Evolutionary conservation across 2,888 invertebrate species (phyloP).

Genomic region (Laspeyria flexula): DNA sequence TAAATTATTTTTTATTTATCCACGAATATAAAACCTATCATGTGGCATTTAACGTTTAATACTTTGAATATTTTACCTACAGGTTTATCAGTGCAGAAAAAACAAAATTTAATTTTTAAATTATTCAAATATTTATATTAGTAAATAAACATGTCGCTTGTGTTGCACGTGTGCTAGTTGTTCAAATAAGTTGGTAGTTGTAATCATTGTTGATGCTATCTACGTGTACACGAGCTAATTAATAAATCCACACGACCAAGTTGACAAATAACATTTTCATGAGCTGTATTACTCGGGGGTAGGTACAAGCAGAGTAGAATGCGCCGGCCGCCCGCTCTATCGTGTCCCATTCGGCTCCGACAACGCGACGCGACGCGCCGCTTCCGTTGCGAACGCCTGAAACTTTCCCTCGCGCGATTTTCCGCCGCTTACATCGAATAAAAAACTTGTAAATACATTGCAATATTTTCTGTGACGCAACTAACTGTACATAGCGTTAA

Average conservation of each 20-base stretch:
- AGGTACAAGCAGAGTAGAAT: conserved; percentile 40
- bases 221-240: conserved; percentile 47
- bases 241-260: conserved; percentile 46
- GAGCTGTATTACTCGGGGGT: conserved; percentile 44
- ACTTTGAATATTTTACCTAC: no score
- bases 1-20: no score
- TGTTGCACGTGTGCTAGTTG: conserved; percentile 20
- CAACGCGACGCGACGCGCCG: conserved; percentile 66
- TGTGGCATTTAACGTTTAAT: no score
- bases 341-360: conserved; percentile 67
- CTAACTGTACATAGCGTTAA: not conserved
- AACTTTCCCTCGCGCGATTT: conserved; percentile 63
- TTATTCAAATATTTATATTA: not conserved
- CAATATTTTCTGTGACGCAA: conserved; percentile 2
- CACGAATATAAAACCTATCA: no score
- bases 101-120: not conserved
- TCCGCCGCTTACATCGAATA: conserved; percentile 23
- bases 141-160: conserved; percentile 1
- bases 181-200: conserved; percentile 36
- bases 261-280: conserved; percentile 50
- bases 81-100: not conserved
- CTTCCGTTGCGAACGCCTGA: conserved; percentile 53
- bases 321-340: conserved; percentile 25
- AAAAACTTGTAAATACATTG: conserved; percentile 22
- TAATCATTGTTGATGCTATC: conserved; percentile 40